Percentiles rank a stretch among this genome's conserved stretches.
Conservation (phyloP, 2,113 vertebrate species). For the Oncorhynchus keta region DNA sequence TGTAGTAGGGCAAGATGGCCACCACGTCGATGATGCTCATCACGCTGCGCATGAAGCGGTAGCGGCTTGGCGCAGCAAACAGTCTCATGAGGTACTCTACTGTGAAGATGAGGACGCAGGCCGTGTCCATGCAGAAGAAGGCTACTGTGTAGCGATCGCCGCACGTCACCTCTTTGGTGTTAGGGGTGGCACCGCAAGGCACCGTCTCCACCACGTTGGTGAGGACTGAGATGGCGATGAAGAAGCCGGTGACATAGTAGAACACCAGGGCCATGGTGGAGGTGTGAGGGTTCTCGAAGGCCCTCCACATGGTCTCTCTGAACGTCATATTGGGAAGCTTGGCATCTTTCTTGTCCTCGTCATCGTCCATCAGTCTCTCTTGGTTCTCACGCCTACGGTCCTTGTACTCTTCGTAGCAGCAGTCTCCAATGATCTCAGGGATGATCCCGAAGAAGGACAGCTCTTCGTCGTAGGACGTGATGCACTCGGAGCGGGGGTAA, state of each 20-base stretch:
- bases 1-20: conserved; percentile 98
- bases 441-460: conserved; percentile 97
- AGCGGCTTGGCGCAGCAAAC: conserved; percentile 94
- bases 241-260: conserved; percentile 99
- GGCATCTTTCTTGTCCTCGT: conserved; percentile 90
- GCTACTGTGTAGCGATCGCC: conserved; percentile 93
- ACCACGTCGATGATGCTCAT: conserved; percentile 99
- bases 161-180: conserved; percentile 91
- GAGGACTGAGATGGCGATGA: conserved; percentile 96
- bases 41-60: conserved; percentile 93
- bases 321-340: conserved; percentile 92
- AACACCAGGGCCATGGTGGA: conserved; percentile 99
- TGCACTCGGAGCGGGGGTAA: conserved; percentile 95
- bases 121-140: conserved; percentile 98
- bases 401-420: conserved; percentile 99
- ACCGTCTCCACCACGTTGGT: conserved; percentile 98
- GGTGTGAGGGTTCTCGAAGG: conserved; percentile 98
- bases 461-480: conserved; percentile 95
- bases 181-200: conserved; percentile 84
- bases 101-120: conserved; percentile 98
- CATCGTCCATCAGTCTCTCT: conserved; percentile 94
- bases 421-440: conserved; percentile 96
- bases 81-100: conserved; percentile 96
- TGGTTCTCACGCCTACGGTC: conserved; percentile 94
- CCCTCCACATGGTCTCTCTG: conserved; percentile 98